These are phyloP conservation scores for Spodoptera litura DNA, from an alignment of 1,140 invertebrate genomes.

Conservation along the genomic window DNA sequence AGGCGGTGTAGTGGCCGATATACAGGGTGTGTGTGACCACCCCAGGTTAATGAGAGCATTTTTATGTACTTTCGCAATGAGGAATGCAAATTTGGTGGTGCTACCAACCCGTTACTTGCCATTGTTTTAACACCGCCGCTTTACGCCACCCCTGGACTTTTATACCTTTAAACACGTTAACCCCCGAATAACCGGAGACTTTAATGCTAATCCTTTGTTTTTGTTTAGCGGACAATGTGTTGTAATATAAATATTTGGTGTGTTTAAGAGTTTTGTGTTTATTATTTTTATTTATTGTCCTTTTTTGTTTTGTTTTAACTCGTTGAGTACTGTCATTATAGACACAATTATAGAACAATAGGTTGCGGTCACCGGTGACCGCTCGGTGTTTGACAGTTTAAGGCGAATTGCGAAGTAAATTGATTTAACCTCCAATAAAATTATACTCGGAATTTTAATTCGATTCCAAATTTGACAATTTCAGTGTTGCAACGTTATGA, in stretches of 20 bases:
- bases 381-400: too few species aligned
- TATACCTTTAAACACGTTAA: slow-evolving; percentile 79
- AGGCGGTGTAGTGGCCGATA: slow-evolving; percentile 38
- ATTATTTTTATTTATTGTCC: slow-evolving; percentile 2
- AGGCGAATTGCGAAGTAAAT: too few species aligned
- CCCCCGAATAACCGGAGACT: slow-evolving; percentile 70
- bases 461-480: too few species aligned
- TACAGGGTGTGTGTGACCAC: slow-evolving; percentile 70
- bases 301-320: neutral
- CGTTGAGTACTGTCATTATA: too few species aligned
- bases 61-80: slow-evolving; percentile 82
- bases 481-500: too few species aligned
- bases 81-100: slow-evolving; percentile 83
- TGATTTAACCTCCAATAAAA: too few species aligned
- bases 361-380: too few species aligned
- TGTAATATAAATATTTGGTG: slow-evolving; percentile 48
- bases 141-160: slow-evolving; percentile 70
- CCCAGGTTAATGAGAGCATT: slow-evolving; percentile 83
- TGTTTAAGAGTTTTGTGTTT: slow-evolving; percentile 1
- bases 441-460: too few species aligned
- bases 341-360: too few species aligned
- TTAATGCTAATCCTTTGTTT: slow-evolving; percentile 71
- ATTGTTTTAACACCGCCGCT: slow-evolving; percentile 79
- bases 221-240: slow-evolving; percentile 54
- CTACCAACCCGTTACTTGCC: slow-evolving; percentile 75